A percentile compares a stretch with the other conserved stretches of the same genome.
Conservation (phyloP, 2,888 invertebrate species). For the Macrosiphum euphorbiae region DNA sequence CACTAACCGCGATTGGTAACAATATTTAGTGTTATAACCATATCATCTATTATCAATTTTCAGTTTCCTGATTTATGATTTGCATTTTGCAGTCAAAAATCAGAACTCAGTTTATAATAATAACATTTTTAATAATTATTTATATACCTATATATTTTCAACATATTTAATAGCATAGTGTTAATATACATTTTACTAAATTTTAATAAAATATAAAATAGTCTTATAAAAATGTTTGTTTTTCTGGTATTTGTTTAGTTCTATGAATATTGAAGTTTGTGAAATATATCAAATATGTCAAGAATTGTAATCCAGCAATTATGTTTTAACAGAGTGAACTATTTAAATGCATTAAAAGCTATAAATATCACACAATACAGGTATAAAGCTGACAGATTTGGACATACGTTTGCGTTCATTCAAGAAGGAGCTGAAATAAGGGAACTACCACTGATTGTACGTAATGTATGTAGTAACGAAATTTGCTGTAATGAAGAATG, state of each 20-base stretch:
- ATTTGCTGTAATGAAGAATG: slow-evolving; percentile 36
- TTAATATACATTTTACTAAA: neutral
- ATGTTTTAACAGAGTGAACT: neutral
- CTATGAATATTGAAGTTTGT: neutral
- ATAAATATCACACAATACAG: slow-evolving; percentile 36
- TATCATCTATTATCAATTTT: neutral
- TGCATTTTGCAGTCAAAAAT: neutral
- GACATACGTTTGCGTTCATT: slow-evolving; percentile 74
- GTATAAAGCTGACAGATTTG: slow-evolving; percentile 68
- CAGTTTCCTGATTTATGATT: neutral
- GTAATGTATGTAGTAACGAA: slow-evolving; percentile 69
- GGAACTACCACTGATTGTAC: slow-evolving; percentile 78
- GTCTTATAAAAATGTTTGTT: neutral
- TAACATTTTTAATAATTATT: neutral
- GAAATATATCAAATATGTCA: slow-evolving; percentile 42
- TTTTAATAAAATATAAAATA: neutral
- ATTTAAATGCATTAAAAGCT: slow-evolving; percentile 26
- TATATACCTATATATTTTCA: neutral
- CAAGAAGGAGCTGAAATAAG: slow-evolving; percentile 79
- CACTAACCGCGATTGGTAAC: neutral
- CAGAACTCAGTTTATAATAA: neutral
- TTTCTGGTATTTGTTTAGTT: neutral
- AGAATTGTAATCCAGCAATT: slow-evolving; percentile 43
- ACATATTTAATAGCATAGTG: neutral
- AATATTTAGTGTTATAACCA: neutral